These are phyloP conservation scores for Arctocebus calabarensis DNA, from an alignment of 2,797 vertebrate species.

Conservation along the genomic window DNA sequence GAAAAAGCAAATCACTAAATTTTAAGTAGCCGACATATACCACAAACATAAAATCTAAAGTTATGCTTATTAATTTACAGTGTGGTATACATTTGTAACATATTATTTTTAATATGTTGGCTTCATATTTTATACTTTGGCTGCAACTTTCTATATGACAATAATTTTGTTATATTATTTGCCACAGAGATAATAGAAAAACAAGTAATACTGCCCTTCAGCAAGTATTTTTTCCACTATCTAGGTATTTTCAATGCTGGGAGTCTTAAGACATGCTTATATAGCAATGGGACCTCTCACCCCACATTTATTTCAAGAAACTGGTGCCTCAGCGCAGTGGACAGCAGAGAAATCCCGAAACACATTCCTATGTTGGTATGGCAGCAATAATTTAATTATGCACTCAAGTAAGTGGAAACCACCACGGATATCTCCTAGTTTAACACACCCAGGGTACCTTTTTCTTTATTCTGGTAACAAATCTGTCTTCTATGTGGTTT, in stretches of 20 bases:
- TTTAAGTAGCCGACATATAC: neutral
- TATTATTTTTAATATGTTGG: neutral
- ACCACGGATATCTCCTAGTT: neutral
- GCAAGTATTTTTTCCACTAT: neutral
- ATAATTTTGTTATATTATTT: neutral
- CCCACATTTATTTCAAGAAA: neutral
- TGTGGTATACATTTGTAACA: neutral
- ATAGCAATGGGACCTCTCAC: neutral
- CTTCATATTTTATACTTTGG: neutral
- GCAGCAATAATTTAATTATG: neutral
- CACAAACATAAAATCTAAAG: neutral
- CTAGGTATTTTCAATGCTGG: neutral
- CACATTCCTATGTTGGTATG: neutral
- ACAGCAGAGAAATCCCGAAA: neutral
- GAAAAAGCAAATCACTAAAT: neutral
- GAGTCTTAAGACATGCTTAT: neutral
- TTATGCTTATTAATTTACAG: neutral
- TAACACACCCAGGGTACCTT: neutral
- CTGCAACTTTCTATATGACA: neutral
- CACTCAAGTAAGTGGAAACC: neutral
- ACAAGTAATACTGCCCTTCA: neutral
- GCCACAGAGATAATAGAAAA: neutral
- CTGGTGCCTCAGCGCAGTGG: neutral
- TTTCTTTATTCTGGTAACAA: neutral
- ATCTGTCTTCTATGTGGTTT: neutral